Percentiles rank a stretch among this genome's conserved stretches.
These are phyloP conservation scores for Drosophila buzzatii DNA, from an alignment of 2,888 invertebrate genomes.

Conservation along the genomic window DNA sequence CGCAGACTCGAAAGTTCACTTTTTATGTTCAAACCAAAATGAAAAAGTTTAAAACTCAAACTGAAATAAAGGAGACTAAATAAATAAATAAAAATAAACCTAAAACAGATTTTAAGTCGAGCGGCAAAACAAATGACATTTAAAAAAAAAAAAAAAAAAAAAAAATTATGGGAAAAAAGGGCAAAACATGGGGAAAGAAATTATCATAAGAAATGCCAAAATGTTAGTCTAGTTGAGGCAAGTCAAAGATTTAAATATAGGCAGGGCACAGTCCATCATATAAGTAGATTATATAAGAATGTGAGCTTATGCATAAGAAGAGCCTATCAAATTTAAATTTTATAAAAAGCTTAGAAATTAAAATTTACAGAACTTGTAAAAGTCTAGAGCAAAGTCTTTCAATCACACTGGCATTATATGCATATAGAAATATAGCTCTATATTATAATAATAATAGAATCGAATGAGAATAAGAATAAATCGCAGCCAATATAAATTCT, in stretches of 20 bases:
- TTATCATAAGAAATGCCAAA: constrained; percentile 7
- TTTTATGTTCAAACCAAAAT: constrained; percentile 47
- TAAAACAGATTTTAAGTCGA: constrained; percentile 8
- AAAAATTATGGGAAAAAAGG: constrained; percentile 6
- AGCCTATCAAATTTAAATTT: background rate
- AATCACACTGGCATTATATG: background rate
- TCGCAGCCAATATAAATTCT: too few relatives aligned
- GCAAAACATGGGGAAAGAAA: background rate
- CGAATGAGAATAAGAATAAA: too few relatives aligned
- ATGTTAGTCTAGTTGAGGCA: background rate
- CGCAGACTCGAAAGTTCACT: constrained; percentile 75
- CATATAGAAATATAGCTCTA: background rate
- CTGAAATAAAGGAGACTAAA: constrained; percentile 32
- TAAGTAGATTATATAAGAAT: constrained; percentile 7
- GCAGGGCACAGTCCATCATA: background rate
- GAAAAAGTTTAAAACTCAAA: constrained; percentile 14
- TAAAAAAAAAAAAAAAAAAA: constrained; percentile 13
- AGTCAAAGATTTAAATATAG: background rate
- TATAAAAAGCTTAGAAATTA: background rate
- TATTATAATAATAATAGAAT: too few relatives aligned
- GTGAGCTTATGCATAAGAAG: background rate
- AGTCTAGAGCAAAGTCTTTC: background rate
- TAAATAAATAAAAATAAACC: constrained; percentile 22
- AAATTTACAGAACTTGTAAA: background rate
- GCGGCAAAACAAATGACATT: constrained; percentile 19